Conservation (phyloP, 2,888 invertebrate species). For the Zonitis immaculata region DNA sequence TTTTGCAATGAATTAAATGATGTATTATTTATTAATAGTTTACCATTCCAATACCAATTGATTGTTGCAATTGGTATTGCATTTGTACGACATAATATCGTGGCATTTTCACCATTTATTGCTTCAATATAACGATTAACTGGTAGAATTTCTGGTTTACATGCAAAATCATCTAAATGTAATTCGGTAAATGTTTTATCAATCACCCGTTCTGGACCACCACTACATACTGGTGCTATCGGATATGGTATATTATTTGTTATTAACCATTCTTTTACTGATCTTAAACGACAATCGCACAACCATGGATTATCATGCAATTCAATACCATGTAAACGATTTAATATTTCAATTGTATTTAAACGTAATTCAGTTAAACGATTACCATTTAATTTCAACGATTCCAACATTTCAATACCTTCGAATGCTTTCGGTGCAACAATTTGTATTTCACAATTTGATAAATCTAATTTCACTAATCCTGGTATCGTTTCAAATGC, state of each 20-base stretch:
- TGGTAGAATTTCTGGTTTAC: constrained; percentile 74
- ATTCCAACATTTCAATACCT: constrained; percentile 69
- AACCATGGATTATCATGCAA: constrained; percentile 85
- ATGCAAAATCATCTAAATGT: constrained; percentile 78
- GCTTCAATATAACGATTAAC: constrained; percentile 74
- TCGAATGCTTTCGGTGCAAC: constrained; percentile 75
- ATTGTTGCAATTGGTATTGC: constrained; percentile 76
- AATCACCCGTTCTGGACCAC: constrained; percentile 64
- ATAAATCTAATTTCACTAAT: constrained; percentile 77
- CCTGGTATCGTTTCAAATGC: constrained; percentile 72
- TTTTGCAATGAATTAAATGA: constrained; percentile 74
- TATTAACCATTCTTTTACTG: constrained; percentile 76
- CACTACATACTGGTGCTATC: constrained; percentile 73
- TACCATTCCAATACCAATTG: constrained; percentile 85
- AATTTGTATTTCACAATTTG: constrained; percentile 73
- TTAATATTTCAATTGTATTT: constrained; percentile 68
- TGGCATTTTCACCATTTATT: constrained; percentile 78
- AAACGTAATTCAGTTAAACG: constrained; percentile 68
- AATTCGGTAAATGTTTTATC: constrained; percentile 72
- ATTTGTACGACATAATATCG: constrained; percentile 74
- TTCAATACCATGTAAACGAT: constrained; percentile 73
- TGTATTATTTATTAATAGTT: constrained; percentile 70
- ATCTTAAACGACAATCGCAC: constrained; percentile 79
- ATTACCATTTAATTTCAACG: constrained; percentile 77
- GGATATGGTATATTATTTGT: constrained; percentile 71